Conservation (phyloP, 2,797 vertebrate genomes). For the Epinephelus coioides region DNA sequence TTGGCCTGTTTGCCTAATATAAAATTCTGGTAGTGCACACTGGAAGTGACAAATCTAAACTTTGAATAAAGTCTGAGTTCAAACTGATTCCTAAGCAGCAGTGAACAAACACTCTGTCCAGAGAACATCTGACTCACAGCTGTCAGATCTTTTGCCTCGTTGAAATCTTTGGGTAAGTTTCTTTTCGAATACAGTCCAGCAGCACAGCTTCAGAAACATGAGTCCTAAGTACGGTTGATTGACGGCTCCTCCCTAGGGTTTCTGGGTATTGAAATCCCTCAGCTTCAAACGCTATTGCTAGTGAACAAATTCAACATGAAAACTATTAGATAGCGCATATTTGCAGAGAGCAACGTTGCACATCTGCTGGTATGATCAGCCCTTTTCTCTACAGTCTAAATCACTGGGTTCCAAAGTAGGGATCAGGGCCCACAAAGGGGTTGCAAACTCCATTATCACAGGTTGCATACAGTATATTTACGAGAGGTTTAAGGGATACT, state of each 20-base stretch:
- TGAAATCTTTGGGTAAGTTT: background rate
- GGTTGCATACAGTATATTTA: no score
- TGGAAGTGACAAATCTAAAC: background rate
- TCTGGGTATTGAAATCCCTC: background rate
- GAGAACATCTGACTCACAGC: background rate
- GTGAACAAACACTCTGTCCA: background rate
- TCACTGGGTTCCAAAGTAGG: background rate
- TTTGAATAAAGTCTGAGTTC: background rate
- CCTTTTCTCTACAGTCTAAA: background rate
- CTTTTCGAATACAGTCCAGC: background rate
- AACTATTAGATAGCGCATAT: background rate
- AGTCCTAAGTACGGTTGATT: background rate
- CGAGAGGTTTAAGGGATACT: no score
- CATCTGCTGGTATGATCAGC: background rate
- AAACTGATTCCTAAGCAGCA: conserved; percentile 2
- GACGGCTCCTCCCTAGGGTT: background rate
- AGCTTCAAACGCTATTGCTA: background rate
- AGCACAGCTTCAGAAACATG: background rate
- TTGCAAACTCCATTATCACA: background rate
- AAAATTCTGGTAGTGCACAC: background rate
- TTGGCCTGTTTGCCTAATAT: background rate
- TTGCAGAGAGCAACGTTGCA: background rate
- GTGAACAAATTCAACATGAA: background rate
- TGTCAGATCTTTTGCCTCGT: background rate
- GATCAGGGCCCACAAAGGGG: background rate